Base-by-base conservation (phyloP, 1,140 invertebrate genomes). In the Stegodyphus dumicola region DNA sequence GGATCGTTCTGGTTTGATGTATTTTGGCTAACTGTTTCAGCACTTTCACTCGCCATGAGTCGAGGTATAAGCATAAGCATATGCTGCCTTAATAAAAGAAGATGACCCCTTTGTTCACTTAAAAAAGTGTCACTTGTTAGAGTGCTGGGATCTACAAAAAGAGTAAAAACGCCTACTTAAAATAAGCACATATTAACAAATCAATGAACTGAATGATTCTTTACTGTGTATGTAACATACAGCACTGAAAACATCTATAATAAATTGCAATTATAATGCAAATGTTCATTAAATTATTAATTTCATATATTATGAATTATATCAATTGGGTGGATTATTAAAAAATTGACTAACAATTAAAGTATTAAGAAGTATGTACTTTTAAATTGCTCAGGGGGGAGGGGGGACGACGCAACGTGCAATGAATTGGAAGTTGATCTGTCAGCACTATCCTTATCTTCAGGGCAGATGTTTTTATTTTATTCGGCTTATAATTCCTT, bases 81-180 rank as follows among this genome's bases (percentile, higher is more conserved):
- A 18, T 86, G 75, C 13, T 86, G 84, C 13, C 84, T 11, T 3
- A 86, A 49, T 48, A 86, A 48, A 13, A 86, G 17, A 15, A 86
- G 60, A 15, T 86, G 84, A 6, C 84, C 84, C 53, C 84, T 71
- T 10, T 86, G 75, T 13, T 78, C 84, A 17, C 75, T 77, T 48
- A 73, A 65, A n/a, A 78, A 77, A 65, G 84, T 78, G 33, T 78
- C 75, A 15, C 69, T 51, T 5, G 67, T 15, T 18, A 85, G 17
- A 7, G 75, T 65, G 13, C 66, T 73, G 2, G 67, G 75, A 78
- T 86, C 84, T 86, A 54, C 0, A 77, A 77, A 65, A 54, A 71
- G 11, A 70, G 56, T n/a, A 65, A 77, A 15, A n/a, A 60, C 1
- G 15, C 15, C 15, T 33, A 33, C 33, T 33, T 33, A 33, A 33